Conservation (phyloP, 2,888 invertebrate genomes). For the Deilephila porcellus region DNA sequence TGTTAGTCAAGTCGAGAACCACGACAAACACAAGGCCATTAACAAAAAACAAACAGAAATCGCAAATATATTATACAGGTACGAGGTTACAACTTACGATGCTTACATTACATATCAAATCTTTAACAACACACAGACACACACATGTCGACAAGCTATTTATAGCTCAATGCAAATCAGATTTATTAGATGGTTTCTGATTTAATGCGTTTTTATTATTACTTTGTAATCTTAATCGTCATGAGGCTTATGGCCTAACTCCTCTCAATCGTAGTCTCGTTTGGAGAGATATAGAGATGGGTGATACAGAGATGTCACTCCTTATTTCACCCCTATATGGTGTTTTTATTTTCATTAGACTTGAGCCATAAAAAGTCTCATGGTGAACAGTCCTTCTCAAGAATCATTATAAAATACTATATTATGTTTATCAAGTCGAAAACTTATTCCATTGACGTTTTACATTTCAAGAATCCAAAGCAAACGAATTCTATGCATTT, state of each 20-base stretch:
- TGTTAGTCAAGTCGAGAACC: background rate
- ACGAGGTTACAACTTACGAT: background rate
- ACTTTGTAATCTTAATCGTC: background rate
- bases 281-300: no score
- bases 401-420: no score
- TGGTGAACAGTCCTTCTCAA: background rate
- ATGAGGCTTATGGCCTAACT: background rate
- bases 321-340: no score
- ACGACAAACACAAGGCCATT: background rate
- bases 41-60: conserved; percentile 2
- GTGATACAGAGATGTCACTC: no score
- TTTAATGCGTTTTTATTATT: background rate
- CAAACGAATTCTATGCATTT: no score
- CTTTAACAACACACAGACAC: background rate
- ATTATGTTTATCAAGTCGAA: no score
- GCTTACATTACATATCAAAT: conserved; percentile 6
- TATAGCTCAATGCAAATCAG: background rate
- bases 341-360: no score
- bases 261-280: no score
- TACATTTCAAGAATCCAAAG: no score
- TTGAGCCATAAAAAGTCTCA: background rate
- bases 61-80: background rate
- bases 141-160: background rate
- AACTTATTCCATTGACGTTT: no score
- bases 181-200: background rate